These are phyloP conservation scores for Agelastica alni DNA, from an alignment of 2,888 invertebrate genomes.

Conservation along the genomic window DNA sequence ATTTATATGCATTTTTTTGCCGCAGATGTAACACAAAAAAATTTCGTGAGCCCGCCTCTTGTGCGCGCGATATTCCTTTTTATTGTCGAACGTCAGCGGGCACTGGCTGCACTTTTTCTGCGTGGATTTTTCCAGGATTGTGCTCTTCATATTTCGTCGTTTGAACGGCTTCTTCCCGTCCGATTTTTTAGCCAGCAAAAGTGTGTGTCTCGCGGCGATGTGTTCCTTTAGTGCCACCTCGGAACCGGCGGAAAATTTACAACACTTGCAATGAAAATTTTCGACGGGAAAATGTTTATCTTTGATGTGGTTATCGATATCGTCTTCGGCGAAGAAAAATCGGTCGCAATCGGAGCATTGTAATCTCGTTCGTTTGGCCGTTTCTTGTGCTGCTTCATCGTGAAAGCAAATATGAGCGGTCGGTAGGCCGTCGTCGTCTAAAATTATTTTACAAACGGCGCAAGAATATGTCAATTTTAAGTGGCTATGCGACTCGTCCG, in stretches of 20 bases:
- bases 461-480: slow-evolving; percentile 33
- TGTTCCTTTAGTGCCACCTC: slow-evolving; percentile 15
- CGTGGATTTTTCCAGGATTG: neutral
- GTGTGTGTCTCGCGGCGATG: slow-evolving; percentile 1
- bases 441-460: slow-evolving; percentile 27
- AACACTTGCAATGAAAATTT: slow-evolving; percentile 28
- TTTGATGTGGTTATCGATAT: slow-evolving; percentile 27
- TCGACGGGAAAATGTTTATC: slow-evolving; percentile 16
- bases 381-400: slow-evolving; percentile 16
- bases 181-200: neutral
- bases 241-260: slow-evolving; percentile 12
- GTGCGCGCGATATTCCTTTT: slow-evolving; percentile 17
- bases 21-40: slow-evolving; percentile 40
- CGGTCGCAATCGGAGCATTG: slow-evolving; percentile 30
- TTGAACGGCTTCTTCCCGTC: slow-evolving; percentile 2
- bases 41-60: slow-evolving; percentile 33
- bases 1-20: slow-evolving; percentile 30
- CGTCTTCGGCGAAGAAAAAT: slow-evolving; percentile 22
- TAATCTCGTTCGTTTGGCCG: slow-evolving; percentile 17
- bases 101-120: slow-evolving; percentile 56
- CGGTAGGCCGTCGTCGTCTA: slow-evolving; percentile 21
- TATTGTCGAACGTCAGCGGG: slow-evolving; percentile 52
- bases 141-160: neutral
- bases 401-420: slow-evolving; percentile 31
- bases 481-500: slow-evolving; percentile 28